phyloP scores from a whole-genome alignment of 2,113 vertebrate species.

The Prunella fulvescens region DNA sequence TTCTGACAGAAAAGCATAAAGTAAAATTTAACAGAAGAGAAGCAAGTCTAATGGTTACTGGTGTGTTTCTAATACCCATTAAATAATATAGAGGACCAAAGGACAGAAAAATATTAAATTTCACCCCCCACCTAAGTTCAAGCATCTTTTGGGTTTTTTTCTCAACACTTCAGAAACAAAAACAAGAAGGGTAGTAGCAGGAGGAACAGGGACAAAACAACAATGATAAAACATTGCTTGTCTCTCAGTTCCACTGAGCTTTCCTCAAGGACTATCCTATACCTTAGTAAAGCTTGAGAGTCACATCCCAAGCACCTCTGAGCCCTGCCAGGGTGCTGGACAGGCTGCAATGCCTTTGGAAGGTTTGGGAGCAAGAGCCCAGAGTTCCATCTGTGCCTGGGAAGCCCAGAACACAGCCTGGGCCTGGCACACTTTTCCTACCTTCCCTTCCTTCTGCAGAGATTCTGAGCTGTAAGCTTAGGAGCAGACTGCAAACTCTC shows the following conservation, averaged over 20 bases:
- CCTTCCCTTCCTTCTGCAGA: neutral
- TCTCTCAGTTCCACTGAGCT: neutral
- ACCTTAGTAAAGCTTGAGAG: neutral
- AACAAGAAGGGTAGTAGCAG: too few relatives aligned
- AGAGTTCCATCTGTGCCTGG: fast-evolving
- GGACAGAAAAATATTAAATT: neutral
- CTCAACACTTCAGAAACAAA: neutral
- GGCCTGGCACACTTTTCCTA: neutral
- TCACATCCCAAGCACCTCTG: neutral
- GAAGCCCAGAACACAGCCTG: neutral
- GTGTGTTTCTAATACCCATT: neutral
- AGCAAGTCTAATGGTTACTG: neutral
- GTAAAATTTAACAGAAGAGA: neutral
- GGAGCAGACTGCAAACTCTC: neutral
- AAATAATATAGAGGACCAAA: neutral
- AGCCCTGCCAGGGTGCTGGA: neutral
- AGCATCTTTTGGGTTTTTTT: fast-evolving
- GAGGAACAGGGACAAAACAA: fast-evolving
- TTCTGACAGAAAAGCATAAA: neutral
- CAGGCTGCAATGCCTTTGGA: neutral
- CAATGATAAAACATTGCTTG: fast-evolving
- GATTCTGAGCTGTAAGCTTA: neutral
- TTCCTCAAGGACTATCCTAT: neutral
- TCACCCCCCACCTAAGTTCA: neutral
- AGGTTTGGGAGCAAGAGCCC: neutral